Base-by-base conservation (phyloP, 2,797 vertebrate genomes). In the Gymnodraco acuticeps region DNA sequence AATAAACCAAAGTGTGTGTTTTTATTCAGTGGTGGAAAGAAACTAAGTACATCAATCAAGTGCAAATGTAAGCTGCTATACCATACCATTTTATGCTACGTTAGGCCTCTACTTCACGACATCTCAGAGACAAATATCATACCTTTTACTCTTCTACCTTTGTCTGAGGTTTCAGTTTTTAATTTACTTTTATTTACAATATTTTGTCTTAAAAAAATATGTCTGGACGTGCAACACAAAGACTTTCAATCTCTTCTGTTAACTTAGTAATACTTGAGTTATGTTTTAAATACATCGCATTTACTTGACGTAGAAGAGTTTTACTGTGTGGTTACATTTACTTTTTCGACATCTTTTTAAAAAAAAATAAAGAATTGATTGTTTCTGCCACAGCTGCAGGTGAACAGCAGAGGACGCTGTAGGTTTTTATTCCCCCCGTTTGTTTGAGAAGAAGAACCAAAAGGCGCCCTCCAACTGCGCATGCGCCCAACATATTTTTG, bases 381-480 rank as follows among this genome's bases (percentile, higher is more conserved):
- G 5, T 10, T 10, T n/a, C 1, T 48, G 46, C 23, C 48, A 16
- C 16, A 60, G 9, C 1, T 55, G 46, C 3, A 31, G 61, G 1
- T 0, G 10, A 17, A 2, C 54, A 0, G 4, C 23, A 76, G 85
- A 15, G 33, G 75, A 64, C 78, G 72, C 78, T 84, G 76, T 71
- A 65, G 45, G 13, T 3, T 9, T 4, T 48, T 23, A 17, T 2
- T 1, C 0, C 7, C 16, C 2, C 0, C 1, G 10, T 46, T 56
- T 14, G 38, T 1, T 17, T 2, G 64, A 15, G 45, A 46, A 46
- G 45, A 87, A 75, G 61, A 74, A 33, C 0, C 2, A 45, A 45
- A 62, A 50, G 64, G 77, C 79, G 77, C 80, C 12, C 65, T 43
- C 0, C 13, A 0, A 63, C 0, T 79, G 85, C 90, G 90, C 90